Percentiles rank a stretch among this genome's conserved stretches.
Conservation (phyloP, 2,888 invertebrate genomes). For the Willowsia nigromaculata region DNA sequence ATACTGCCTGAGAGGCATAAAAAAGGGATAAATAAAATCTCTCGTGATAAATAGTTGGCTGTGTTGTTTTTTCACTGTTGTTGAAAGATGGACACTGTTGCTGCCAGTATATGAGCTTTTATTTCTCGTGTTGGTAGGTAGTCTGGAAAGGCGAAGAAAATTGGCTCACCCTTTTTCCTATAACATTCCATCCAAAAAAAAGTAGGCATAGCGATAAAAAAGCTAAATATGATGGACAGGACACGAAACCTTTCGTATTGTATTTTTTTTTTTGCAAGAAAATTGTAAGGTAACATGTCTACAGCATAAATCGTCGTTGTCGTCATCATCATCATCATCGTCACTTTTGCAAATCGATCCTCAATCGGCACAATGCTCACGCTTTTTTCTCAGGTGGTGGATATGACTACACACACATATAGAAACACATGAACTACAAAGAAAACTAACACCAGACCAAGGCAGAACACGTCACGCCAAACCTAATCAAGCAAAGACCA, state of each 20-base stretch:
- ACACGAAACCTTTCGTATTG: conserved; percentile 8
- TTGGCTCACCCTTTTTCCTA: background rate
- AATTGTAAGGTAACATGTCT: background rate
- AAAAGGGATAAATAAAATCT: too few species aligned
- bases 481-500: too few species aligned
- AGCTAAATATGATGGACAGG: conserved; percentile 22
- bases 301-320: background rate
- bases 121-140: too few species aligned
- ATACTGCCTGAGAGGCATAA: too few species aligned
- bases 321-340: background rate
- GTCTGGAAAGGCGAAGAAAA: too few species aligned
- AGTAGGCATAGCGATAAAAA: background rate
- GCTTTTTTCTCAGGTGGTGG: background rate
- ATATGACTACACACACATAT: background rate
- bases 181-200: background rate
- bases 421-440: background rate
- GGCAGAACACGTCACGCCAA: background rate
- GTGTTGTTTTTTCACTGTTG: too few species aligned
- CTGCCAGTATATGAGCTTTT: too few species aligned
- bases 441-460: too few species aligned
- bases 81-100: too few species aligned
- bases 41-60: too few species aligned
- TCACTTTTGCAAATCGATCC: conserved; percentile 18
- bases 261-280: background rate
- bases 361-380: too few species aligned